These are phyloP conservation scores for Takifugu ocellatus DNA, from an alignment of 2,797 vertebrate species.

Conservation along the genomic window DNA sequence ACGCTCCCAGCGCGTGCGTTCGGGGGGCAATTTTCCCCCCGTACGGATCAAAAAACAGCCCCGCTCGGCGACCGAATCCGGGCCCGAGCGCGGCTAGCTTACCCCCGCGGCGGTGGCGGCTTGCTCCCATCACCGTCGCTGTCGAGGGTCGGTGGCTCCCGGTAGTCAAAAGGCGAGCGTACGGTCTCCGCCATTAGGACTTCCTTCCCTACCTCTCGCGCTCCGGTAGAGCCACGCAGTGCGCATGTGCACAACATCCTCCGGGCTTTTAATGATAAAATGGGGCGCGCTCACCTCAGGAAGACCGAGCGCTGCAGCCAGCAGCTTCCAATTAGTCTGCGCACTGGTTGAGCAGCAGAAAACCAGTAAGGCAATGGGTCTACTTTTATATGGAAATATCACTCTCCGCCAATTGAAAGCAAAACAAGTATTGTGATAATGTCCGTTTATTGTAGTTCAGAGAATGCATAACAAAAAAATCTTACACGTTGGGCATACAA, in stretches of 20 bases:
- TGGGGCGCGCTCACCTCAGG: slow-evolving; percentile 56
- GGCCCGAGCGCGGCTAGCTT: slow-evolving; percentile 39
- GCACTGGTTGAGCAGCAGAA: neutral
- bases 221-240: slow-evolving; percentile 51
- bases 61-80: neutral
- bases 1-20: slow-evolving; percentile 47
- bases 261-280: slow-evolving; percentile 61
- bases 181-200: slow-evolving; percentile 84
- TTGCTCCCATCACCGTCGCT: slow-evolving; percentile 83
- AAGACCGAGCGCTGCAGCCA: neutral
- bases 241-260: slow-evolving; percentile 74
- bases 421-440: too few species aligned
- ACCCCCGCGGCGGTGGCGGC: slow-evolving; percentile 77
- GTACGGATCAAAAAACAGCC: neutral
- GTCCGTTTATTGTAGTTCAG: too few species aligned
- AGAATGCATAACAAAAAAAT: too few species aligned
- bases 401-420: too few species aligned
- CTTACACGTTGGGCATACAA: too few species aligned
- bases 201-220: slow-evolving; percentile 68
- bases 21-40: slow-evolving; percentile 14
- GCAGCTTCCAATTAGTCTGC: neutral
- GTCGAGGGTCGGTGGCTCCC: slow-evolving; percentile 83
- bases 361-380: too few species aligned
- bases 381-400: too few species aligned
- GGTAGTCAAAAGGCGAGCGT: slow-evolving; percentile 83